Evolutionary conservation across 2,888 invertebrate genomes (phyloP), one percentile per base, ranked within the genome.

Genomic region (Dioctria linearis): DNA sequence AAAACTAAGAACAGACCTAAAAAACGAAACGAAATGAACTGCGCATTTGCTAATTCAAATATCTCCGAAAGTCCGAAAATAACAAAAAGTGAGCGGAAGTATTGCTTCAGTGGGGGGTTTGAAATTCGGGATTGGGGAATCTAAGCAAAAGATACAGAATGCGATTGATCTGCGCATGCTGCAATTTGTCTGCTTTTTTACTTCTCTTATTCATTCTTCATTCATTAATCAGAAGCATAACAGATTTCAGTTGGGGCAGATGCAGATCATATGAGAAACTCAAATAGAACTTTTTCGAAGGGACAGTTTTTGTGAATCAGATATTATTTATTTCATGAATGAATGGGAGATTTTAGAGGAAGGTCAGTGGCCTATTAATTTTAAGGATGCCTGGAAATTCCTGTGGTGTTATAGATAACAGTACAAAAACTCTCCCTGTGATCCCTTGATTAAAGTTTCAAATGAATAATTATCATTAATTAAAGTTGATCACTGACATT

Each of bases 191-290:
- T 63, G n/a, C 13, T 42, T 67, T n/a, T 67, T 46, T 46, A 67
- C 46, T 46, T 43, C 40, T 49, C 40, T 9, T 66, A 11, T 66
- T 66, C 66, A 66, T 46, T 8, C 67, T 67, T 67, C 67, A 67
- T 67, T 67, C 67, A 67, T 67, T 67, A 67, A 67, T 67, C 67
- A 67, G 40, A 67, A 67, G 67, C 46, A 67, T 49, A 46, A 49
- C 6, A 46, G 67, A 67, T 67, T 67, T 67, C 9, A 46, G 67
- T 67, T 6, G 2, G 67, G 67, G n/a, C 8, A 49, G 67, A 67
- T 25, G 25, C 2, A 25, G 25, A 25, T 25, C 25, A 25, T 25
- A 25, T 2, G 25, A 25, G 25, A 25, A 25, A 25, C 25, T 25
- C 25, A 25, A 25, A 25, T 25, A 25, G 25, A 25, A 25, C 25